Percentiles rank a stretch among this genome's conserved stretches.
Evolutionary conservation across 2,888 invertebrate species (phyloP).

Genomic region (Philonicus albiceps): DNA sequence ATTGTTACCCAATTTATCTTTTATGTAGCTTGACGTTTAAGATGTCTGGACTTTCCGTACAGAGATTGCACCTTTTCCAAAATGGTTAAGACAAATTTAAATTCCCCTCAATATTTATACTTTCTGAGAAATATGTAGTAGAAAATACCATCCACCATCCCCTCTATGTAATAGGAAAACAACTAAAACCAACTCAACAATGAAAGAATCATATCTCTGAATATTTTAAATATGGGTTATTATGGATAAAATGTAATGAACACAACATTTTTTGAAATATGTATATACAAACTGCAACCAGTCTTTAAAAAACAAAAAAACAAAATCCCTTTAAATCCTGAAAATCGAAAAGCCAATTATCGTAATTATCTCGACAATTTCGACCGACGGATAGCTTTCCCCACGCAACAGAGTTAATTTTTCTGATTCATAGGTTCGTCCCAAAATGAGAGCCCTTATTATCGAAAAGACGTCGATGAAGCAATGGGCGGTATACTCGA

Average conservation of each 20-base stretch:
- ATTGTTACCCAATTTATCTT: background rate
- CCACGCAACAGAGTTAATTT: background rate
- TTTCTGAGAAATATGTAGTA: background rate
- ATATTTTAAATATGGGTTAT: background rate
- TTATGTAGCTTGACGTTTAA: background rate
- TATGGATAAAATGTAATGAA: background rate
- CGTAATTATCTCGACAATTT: conserved; percentile 9
- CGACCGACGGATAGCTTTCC: background rate
- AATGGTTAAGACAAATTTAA: background rate
- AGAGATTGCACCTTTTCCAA: background rate
- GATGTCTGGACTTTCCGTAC: background rate
- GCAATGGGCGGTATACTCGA: background rate
- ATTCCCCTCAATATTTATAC: too few species aligned
- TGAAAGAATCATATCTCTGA: background rate
- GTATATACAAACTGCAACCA: background rate
- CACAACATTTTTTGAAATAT: background rate
- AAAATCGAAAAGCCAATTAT: background rate
- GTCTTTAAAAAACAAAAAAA: background rate
- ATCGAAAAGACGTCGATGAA: background rate
- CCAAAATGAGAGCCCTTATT: background rate
- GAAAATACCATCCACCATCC: background rate
- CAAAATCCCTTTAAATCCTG: background rate
- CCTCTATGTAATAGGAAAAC: background rate
- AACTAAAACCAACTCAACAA: background rate
- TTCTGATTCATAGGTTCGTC: background rate